Evolutionary conservation across 2,888 invertebrate species (phyloP).

Genomic region (Leucozona laternaria): DNA sequence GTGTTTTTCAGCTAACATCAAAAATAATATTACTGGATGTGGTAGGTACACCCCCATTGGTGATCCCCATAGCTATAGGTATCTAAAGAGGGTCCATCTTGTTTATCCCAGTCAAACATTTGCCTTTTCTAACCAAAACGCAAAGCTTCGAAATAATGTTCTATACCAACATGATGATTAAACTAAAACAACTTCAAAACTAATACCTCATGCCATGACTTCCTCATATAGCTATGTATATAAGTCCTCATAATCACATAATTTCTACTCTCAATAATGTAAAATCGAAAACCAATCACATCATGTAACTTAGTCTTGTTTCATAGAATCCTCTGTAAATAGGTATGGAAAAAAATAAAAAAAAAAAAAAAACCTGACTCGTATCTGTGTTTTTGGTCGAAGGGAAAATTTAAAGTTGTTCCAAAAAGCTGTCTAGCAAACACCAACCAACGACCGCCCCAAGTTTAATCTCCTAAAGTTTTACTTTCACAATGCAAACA

Average conservation of each 20-base stretch:
- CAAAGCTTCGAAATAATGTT: slow-evolving; percentile 9
- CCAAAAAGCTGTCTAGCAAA: slow-evolving; percentile 43
- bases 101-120: not conserved
- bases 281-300: slow-evolving; percentile 56
- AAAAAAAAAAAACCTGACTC: not conserved
- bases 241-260: slow-evolving; percentile 33
- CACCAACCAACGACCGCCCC: slow-evolving; percentile 34
- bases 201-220: not conserved
- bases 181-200: slow-evolving; percentile 7
- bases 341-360: too few species aligned
- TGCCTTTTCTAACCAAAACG: not conserved
- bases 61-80: not conserved
- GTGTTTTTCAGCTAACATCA: too few species aligned
- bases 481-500: slow-evolving; percentile 70
- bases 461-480: slow-evolving; percentile 59
- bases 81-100: not conserved
- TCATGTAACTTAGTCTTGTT: slow-evolving; percentile 20
- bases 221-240: not conserved
- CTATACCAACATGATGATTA: not conserved
- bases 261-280: slow-evolving; percentile 40
- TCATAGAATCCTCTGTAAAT: slow-evolving; percentile 36
- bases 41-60: not conserved
- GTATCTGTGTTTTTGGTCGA: not conserved
- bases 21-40: not conserved
- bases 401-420: slow-evolving; percentile 12